phyloP scores from a whole-genome alignment of 1,140 invertebrate genomes.

The Teleogryllus occipitalis region DNA sequence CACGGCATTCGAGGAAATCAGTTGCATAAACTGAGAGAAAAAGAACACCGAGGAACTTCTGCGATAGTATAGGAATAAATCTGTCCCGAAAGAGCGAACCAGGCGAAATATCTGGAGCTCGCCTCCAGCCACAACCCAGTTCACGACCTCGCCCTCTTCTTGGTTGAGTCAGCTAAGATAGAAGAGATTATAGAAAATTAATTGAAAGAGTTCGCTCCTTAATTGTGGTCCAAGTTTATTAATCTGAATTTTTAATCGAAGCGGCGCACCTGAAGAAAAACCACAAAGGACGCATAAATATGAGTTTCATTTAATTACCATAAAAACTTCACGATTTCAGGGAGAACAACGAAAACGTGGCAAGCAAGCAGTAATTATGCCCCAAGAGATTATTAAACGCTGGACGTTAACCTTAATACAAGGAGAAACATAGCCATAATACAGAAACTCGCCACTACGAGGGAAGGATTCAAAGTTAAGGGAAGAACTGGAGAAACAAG shows the following conservation, averaged over 20 bases:
- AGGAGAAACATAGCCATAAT: not conserved
- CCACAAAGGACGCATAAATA: not conserved
- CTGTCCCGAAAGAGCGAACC: not conserved
- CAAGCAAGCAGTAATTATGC: not conserved
- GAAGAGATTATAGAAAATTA: not conserved
- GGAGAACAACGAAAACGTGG: not conserved
- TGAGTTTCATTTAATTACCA: not conserved
- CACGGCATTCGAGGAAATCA: not conserved
- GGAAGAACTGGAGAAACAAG: constrained; percentile 3
- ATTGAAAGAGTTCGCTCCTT: not conserved
- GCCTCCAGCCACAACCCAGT: not conserved
- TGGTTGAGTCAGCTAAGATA: not conserved
- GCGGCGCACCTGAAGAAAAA: not conserved
- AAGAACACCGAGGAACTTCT: not conserved
- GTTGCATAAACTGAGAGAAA: not conserved
- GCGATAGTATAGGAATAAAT: not conserved
- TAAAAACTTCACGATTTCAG: not conserved
- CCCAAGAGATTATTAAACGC: not conserved
- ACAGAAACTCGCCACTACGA: not conserved
- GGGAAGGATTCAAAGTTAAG: not conserved
- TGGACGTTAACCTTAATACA: constrained; percentile 4
- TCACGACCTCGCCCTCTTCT: not conserved
- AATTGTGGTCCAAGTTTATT: not conserved
- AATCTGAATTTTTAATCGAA: not conserved
- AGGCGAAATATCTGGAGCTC: not conserved